These are phyloP conservation scores for Danio tinwini DNA, from an alignment of 2,797 vertebrate genomes.

Conservation along the genomic window DNA sequence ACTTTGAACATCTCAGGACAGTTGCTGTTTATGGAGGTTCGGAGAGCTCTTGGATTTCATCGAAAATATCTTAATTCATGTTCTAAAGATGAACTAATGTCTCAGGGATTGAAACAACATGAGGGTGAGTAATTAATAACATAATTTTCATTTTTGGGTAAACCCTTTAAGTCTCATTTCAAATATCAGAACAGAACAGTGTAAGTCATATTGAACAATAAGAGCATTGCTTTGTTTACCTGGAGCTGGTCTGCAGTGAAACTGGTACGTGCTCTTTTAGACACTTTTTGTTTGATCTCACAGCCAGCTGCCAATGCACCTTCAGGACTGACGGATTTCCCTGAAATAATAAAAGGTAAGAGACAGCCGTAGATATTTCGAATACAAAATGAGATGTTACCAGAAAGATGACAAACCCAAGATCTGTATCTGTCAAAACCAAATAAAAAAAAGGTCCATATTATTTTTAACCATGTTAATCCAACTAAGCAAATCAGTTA, in stretches of 20 bases:
- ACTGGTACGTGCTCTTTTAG: constrained; percentile 97
- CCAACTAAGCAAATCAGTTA: background rate
- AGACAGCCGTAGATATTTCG: background rate
- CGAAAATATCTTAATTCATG: no score
- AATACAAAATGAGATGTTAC: background rate
- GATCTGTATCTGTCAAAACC: background rate
- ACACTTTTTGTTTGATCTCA: constrained; percentile 92
- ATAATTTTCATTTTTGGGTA: no score
- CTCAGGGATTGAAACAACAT: no score
- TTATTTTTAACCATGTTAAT: background rate
- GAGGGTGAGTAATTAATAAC: no score
- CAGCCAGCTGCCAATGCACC: constrained; percentile 90
- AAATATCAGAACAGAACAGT: background rate
- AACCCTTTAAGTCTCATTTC: background rate
- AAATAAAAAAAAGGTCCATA: no score
- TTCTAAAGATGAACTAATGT: no score
- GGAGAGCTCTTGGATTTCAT: no score
- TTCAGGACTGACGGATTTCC: constrained; percentile 88
- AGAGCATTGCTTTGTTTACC: constrained; percentile 72
- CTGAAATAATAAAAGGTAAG: constrained; percentile 69
- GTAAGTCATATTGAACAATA: background rate
- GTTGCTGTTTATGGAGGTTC: no score
- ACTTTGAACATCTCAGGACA: no score
- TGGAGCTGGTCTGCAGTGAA: constrained; percentile 97
- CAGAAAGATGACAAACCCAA: constrained; percentile 1